Evolutionary conservation across 2,888 invertebrate genomes (phyloP).

Genomic region (Salpingus planirostris): DNA sequence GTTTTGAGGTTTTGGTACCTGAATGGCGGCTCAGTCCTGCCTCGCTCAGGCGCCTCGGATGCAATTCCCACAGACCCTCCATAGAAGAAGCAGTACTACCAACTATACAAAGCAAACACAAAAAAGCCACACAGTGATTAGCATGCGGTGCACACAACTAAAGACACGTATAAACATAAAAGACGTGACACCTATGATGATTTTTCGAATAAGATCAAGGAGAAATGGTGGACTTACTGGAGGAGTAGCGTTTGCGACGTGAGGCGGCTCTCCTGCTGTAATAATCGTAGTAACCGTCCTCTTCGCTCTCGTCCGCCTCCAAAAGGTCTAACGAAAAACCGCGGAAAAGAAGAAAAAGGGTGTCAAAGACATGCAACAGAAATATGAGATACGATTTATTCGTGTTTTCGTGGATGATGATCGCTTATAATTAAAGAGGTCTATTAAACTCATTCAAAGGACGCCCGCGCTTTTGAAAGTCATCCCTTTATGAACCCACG

Average conservation of each 20-base stretch:
- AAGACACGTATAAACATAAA: conserved; percentile 2
- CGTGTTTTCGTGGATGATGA: no score
- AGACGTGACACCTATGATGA: no score
- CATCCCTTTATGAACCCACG: no score
- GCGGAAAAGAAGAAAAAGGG: conserved; percentile 16
- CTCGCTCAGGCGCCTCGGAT: conserved; percentile 64
- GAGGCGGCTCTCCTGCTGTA: conserved; percentile 35
- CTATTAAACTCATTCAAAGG: no score
- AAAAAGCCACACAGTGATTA: conserved; percentile 5
- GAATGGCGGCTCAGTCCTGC: conserved; percentile 66
- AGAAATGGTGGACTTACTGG: no score
- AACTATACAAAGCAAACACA: conserved; percentile 35
- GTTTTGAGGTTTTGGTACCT: conserved; percentile 51
- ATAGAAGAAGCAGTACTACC: conserved; percentile 56
- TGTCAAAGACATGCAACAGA: no score
- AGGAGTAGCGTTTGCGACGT: conserved; percentile 47
- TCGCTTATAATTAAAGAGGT: no score
- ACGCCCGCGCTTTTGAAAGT: no score
- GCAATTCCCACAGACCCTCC: conserved; percentile 67
- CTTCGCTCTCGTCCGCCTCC: conserved; percentile 48
- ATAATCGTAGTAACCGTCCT: conserved; percentile 20
- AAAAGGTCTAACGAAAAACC: conserved; percentile 43
- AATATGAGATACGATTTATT: no score
- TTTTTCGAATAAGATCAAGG: no score
- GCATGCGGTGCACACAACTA: conserved; percentile 7